Base-by-base conservation (phyloP, 2,797 vertebrate species). In the Ceryle rudis region DNA sequence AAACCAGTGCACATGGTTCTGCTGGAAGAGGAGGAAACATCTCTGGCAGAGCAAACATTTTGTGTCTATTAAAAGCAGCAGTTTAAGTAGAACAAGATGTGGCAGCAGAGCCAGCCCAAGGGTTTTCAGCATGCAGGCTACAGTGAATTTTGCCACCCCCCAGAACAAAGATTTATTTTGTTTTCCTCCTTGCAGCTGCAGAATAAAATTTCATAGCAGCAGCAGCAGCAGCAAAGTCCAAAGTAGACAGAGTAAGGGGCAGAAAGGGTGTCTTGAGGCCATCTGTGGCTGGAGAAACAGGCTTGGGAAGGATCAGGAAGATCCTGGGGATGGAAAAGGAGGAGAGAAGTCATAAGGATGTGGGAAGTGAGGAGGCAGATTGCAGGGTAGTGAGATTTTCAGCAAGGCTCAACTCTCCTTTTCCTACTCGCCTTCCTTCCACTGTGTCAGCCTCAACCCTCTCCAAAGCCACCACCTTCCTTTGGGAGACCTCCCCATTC, bases 51-150 rank as follows among this genome's bases (percentile, higher is more conserved):
- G 9, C 47, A 91, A 77, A 73, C 60, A 60, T 70, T 87, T 64
- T n/a, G 39, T 8, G 17, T 52, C 87, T 85, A 35, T 81, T 85
- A 85, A 90, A 95, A 96, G 75, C 58, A 90, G 69, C 28, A 29
- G 57, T 35, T 89, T 95, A 92, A 91, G 75, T 49, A 64, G 44
- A 91, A 94, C 37, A 87, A 90, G 61, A 73, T 94, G 72, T 81
- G 37, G 89, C 75, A 77, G 72, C 80, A 91, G 49, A 81, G 51
- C 25, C 65, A 85, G 75, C 44, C 75, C 82, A 42, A 67, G 69
- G 47, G 44, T 81, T 83, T 86, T 67, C 82, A 93, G 69, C 54
- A 61, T 1, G 6, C 1, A 3, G 80, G n/a, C 60, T 74, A 23
- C 49, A 64, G 86, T 67, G 37, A 81, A 70, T 86, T 86, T 91